Evolutionary conservation across 2,888 invertebrate genomes (phyloP).

Genomic region (Octonoba sinensis): DNA sequence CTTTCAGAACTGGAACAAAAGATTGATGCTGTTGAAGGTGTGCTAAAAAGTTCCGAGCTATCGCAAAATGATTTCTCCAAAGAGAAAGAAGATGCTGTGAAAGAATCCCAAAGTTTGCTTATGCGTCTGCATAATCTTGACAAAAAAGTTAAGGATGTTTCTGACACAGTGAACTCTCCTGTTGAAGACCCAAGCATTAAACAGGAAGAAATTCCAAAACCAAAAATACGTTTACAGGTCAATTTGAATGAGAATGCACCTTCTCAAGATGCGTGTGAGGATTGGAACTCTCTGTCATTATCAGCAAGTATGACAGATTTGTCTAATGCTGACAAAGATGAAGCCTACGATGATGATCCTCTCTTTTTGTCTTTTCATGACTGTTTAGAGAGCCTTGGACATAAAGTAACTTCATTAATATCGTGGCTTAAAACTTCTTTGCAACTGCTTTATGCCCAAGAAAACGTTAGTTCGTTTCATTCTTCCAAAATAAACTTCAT

Average conservation of each 20-base stretch:
- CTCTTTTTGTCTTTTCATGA: conserved; percentile 26
- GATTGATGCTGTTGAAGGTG: conserved; percentile 53
- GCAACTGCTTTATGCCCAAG: conserved; percentile 52
- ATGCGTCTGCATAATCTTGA: conserved; percentile 56
- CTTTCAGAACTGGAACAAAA: conserved; percentile 62
- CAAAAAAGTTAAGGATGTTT: conserved; percentile 56
- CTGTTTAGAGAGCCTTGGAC: conserved; percentile 45
- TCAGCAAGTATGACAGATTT: conserved; percentile 64
- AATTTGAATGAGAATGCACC: conserved; percentile 49
- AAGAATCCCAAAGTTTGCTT: conserved; percentile 45
- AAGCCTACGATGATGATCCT: conserved; percentile 14
- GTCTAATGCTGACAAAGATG: conserved; percentile 38
- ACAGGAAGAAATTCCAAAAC: conserved; percentile 52
- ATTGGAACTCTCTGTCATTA: conserved; percentile 62
- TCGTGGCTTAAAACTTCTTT: conserved; percentile 57
- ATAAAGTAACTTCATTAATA: conserved; percentile 45
- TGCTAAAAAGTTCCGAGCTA: conserved; percentile 27
- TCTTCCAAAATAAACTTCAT: conserved; percentile 38
- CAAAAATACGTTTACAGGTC: conserved; percentile 60
- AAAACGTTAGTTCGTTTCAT: conserved; percentile 37
- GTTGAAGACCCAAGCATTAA: conserved; percentile 10
- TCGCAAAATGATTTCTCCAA: background rate
- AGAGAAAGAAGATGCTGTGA: conserved; percentile 22
- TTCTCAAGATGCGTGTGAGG: conserved; percentile 42
- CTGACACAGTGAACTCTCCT: conserved; percentile 26